Evolutionary conservation across 2,113 vertebrate genomes (phyloP), one percentile per base, ranked within the genome.

Genomic region (Poecile atricapillus): DNA sequence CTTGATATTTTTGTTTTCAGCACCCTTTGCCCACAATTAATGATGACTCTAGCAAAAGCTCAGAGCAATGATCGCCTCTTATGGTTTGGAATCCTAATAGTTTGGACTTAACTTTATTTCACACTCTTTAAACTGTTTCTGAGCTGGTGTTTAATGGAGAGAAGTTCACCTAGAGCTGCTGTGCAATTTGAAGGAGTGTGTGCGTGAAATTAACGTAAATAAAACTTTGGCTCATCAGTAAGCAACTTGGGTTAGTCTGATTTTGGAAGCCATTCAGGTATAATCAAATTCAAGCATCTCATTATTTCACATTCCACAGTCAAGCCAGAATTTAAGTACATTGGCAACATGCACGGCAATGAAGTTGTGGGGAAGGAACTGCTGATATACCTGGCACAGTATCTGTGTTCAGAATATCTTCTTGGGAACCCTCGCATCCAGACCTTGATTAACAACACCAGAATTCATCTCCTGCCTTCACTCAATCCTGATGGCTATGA

Each of bases 401-500:
- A 99, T 94, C 96, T 99, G 96, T 99, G 99, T 65, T 99, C 99
- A 0, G 99, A 99, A 93, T 99, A 99, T 92, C 96, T 97, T 56
- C 98, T 98, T 9, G 99, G 99, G 62, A 99, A 98, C 52, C 86
- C 98, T 24, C 98, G 99, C 25, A 91, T 99, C 95, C 99, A 99
- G 97, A 97, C 96, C 41, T 94, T 99, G 95, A 97, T 99, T 93
- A 99, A 99, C 97, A 98, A 89, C 87, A 99, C 99, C 52, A 99
- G 99, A 85, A 97, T 99, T 93, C 99, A 99, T 83, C 98, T 99
- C 85, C 97, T 99, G 58, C 98, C 99, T 90, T 99, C 99, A 86
- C 99, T 99, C 98, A 99, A 99, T 94, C 99, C 99, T 3, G 99
- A 99, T 15, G 99, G 99, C 52, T 99, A 99, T 27, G 99, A 99